Percentiles rank a stretch among this genome's conserved stretches.
Conservation (phyloP, 2,113 vertebrate genomes). For the Oncorhynchus kisutch region DNA sequence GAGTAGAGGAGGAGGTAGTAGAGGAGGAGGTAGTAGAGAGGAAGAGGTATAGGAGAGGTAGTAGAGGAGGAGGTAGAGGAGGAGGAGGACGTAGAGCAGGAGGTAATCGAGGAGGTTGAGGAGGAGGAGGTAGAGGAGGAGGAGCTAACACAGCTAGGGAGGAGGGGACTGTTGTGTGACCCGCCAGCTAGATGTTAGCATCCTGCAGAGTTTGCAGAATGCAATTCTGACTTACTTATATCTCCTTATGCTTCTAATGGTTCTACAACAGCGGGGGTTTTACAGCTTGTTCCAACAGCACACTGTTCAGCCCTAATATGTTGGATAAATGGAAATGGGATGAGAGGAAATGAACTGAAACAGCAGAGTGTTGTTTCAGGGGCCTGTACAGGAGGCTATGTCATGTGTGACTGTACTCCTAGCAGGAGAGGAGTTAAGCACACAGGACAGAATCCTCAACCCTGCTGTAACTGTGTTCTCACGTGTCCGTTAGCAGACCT, state of each 20-base stretch:
- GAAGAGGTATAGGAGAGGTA: no score
- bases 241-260: not conserved
- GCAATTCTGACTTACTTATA: slow-evolving; percentile 1
- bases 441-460: not conserved
- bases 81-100: no score
- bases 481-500: no score
- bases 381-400: not conserved
- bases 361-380: not conserved
- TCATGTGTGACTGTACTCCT: not conserved
- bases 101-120: no score
- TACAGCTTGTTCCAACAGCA: not conserved
- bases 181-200: not conserved
- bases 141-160: not conserved
- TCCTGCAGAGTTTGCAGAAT: slow-evolving; percentile 5
- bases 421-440: not conserved
- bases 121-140: no score
- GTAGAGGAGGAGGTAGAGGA: no score
- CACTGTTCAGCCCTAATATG: not conserved
- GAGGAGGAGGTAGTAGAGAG: rapidly evolving
- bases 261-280: not conserved
- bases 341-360: no score
- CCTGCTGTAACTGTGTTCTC: no score
- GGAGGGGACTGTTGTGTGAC: not conserved
- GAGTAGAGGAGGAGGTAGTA: no score
- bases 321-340: not conserved